Evolutionary conservation across 2,888 invertebrate species (phyloP).

Genomic region (Smittia sp.): DNA sequence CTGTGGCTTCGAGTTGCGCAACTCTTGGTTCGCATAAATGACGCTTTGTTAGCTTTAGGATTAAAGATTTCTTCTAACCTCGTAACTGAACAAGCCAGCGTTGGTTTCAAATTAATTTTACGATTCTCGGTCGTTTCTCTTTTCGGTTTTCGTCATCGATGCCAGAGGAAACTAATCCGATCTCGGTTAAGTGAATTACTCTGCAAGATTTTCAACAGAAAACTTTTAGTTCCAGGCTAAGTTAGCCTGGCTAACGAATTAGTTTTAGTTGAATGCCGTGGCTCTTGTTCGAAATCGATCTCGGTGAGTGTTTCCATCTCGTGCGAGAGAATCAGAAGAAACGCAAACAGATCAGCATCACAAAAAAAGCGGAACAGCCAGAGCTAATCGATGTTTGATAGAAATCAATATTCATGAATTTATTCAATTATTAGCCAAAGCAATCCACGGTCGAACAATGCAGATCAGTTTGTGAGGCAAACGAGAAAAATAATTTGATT

Average conservation of each 20-base stretch:
- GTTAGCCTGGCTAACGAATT: neutral
- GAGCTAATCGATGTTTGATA: neutral
- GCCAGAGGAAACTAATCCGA: neutral
- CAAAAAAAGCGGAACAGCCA: neutral
- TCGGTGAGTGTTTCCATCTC: neutral
- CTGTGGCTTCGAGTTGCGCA: no score
- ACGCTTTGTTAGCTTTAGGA: no score
- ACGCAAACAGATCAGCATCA: neutral
- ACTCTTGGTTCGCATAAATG: no score
- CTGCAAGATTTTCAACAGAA: neutral
- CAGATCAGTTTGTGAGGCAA: neutral
- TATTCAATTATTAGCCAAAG: constrained; percentile 16
- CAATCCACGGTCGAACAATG: neutral
- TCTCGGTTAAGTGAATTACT: constrained; percentile 1
- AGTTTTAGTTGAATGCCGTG: neutral
- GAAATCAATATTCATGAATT: neutral
- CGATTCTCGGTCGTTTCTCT: neutral
- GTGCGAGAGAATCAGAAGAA: neutral
- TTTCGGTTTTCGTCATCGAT: neutral
- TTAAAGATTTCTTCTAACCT: neutral
- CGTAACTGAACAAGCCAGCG: neutral
- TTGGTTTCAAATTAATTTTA: neutral
- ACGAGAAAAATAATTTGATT: constrained; percentile 12
- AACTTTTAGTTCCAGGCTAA: neutral
- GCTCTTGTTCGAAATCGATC: neutral